phyloP scores from a whole-genome alignment of 2,888 invertebrate genomes.

The Apamea crenata region DNA sequence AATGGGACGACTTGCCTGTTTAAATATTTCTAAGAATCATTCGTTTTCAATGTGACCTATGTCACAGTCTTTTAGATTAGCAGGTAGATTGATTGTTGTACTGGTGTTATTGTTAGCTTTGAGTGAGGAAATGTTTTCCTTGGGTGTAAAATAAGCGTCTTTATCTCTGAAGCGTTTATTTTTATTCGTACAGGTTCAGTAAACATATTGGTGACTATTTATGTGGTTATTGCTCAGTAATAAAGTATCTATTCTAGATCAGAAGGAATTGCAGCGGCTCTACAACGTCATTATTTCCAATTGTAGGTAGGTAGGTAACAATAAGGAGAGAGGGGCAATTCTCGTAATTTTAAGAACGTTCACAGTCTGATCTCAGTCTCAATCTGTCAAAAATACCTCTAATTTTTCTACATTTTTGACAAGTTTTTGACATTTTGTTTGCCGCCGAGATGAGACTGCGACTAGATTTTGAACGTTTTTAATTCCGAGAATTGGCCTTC shows the following conservation, averaged over 20 bases:
- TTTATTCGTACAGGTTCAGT: neutral
- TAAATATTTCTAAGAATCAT: conserved; percentile 81
- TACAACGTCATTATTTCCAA: too few relatives aligned
- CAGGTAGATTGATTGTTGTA: conserved; percentile 46
- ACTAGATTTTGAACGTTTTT: too few relatives aligned
- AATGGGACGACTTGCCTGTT: conserved; percentile 80
- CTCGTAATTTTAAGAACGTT: too few relatives aligned
- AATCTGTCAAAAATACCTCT: too few relatives aligned
- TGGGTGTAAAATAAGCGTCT: neutral
- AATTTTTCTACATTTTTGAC: too few relatives aligned
- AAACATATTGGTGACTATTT: neutral
- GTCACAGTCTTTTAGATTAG: conserved; percentile 57
- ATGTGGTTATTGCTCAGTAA: neutral
- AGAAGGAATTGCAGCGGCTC: neutral
- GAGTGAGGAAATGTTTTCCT: neutral
- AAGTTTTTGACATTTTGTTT: too few relatives aligned
- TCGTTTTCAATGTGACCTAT: conserved; percentile 59
- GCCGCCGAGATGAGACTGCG: too few relatives aligned
- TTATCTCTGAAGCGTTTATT: neutral
- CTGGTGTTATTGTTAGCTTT: conserved; percentile 29
- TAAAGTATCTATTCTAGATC: neutral
- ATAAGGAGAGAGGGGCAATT: too few relatives aligned
- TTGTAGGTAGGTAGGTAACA: too few relatives aligned
- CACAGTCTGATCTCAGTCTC: too few relatives aligned
- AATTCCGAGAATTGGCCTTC: too few relatives aligned